Base-by-base conservation (phyloP, 2,797 vertebrate genomes). In the Echeneis naucrates region DNA sequence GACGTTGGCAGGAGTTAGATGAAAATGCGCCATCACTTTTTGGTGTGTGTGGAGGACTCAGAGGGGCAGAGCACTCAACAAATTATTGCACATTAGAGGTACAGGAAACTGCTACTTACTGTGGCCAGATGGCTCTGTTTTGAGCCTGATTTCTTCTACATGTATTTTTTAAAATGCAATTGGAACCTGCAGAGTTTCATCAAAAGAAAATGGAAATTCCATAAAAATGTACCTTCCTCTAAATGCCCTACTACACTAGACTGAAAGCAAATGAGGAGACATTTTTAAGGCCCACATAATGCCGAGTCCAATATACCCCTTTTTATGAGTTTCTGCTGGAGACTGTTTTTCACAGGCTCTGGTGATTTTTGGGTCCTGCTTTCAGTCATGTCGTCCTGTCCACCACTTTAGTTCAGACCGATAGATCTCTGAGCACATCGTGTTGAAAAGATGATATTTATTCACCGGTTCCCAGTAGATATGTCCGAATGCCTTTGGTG, bases 1-100 rank as follows among this genome's bases (percentile, higher is more conserved):
- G 86, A 85, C 80, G 85, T 90, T 90, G 87, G 75, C 80, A 79
- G 55, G 51, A 73, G 86, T 83, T 74, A 52, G 58, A 80, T 72
- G 76, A 68, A 81, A 85, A 81, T 64, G 63, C 71, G 76, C 42
- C 59, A 61, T 74, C 71, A 70, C 47, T 37, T 8, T 8, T 65
- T 63, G 51, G 73, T 42, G 76, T 80, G 71, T 77, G 68, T 75
- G 61, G 58, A 84, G 81, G 72, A 66, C 53, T 83, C 78, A 37
- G 56, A 57, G 69, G 65, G 78, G 78, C 76, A 78, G 64, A 85
- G 85, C 80, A 79, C 80, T 86, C 80, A 78, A 85, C 81, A 81
- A 85, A 89, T 84, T 77, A 84, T 63, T 50, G 50, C 70, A 78
- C 67, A 66, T 82, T 79, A 78, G n/a, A 81, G 69, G 47, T 66